These are phyloP conservation scores for Macrochelys suwanniensis DNA, from an alignment of 2,797 vertebrate genomes.

Conservation along the genomic window DNA sequence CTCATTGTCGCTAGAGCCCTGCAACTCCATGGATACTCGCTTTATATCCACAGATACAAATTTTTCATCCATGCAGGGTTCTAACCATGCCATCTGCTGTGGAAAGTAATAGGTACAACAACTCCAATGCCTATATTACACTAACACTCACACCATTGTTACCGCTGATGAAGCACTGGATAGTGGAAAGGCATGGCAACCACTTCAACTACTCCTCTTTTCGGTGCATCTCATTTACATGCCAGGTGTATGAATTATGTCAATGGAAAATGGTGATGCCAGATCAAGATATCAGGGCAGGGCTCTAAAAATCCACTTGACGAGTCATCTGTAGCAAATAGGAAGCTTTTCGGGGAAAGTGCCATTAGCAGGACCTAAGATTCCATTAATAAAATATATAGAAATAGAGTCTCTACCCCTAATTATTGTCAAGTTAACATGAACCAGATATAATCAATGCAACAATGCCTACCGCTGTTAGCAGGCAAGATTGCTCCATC, in stretches of 20 bases:
- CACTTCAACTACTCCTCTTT: not conserved
- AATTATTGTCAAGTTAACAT: not conserved
- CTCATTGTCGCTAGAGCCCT: no score
- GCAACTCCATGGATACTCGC: no score
- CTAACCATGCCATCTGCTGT: not conserved
- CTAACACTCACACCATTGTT: not conserved
- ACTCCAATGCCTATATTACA: not conserved
- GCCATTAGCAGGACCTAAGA: slow-evolving; percentile 11
- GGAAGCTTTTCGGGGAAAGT: not conserved
- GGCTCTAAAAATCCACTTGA: not conserved
- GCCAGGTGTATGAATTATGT: not conserved
- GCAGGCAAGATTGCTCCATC: not conserved
- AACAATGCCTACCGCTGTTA: not conserved
- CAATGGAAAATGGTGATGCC: accelerated
- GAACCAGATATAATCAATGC: accelerated
- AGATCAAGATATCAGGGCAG: not conserved
- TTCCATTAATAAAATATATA: slow-evolving; percentile 27
- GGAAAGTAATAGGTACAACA: not conserved
- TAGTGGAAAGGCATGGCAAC: not conserved
- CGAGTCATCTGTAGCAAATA: slow-evolving; percentile 20
- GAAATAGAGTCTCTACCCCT: not conserved
- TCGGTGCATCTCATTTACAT: not conserved
- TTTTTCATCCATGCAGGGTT: no score
- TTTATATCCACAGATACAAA: no score
- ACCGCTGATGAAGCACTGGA: not conserved